Conservation (phyloP, 2,797 vertebrate genomes). For the Paramormyrops hopkinsi region DNA sequence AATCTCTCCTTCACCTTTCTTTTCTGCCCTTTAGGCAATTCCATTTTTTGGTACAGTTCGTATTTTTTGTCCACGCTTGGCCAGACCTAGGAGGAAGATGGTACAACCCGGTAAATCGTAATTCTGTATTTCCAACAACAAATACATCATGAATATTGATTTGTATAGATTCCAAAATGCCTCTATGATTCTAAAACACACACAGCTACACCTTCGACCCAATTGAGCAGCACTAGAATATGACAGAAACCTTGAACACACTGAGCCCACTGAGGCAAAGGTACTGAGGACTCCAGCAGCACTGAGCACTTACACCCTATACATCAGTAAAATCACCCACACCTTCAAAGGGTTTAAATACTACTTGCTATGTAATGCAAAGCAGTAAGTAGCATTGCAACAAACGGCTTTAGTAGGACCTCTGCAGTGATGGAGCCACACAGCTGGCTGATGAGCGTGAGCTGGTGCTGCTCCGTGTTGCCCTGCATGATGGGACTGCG, state of each 20-base stretch:
- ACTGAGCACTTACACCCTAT: not conserved
- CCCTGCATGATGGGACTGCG: constrained; percentile 98
- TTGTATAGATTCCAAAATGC: not conserved
- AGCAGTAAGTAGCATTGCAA: not conserved
- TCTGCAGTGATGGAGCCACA: constrained; percentile 93
- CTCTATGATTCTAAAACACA: not conserved
- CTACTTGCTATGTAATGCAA: not conserved
- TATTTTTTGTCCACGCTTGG: constrained; percentile 89
- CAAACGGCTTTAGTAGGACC: constrained; percentile 50
- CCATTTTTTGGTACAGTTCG: constrained; percentile 92
- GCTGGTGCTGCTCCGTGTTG: constrained; percentile 96
- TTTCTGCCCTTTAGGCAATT: constrained; percentile 92
- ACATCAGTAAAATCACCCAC: not conserved
- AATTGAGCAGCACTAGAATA: not conserved
- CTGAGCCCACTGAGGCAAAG: not conserved
- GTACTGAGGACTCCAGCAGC: not conserved
- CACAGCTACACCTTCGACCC: not conserved
- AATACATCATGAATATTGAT: not conserved
- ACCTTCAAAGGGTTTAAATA: not conserved
- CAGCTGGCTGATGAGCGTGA: constrained; percentile 95
- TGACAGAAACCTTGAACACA: not conserved
- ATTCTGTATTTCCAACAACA: not conserved
- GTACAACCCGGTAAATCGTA: not conserved
- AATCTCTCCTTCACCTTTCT: constrained; percentile 95
- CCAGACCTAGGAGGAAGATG: constrained; percentile 71